Evolutionary conservation across 2,888 invertebrate species (phyloP).

Genomic region (Choristoneura rosaceana): DNA sequence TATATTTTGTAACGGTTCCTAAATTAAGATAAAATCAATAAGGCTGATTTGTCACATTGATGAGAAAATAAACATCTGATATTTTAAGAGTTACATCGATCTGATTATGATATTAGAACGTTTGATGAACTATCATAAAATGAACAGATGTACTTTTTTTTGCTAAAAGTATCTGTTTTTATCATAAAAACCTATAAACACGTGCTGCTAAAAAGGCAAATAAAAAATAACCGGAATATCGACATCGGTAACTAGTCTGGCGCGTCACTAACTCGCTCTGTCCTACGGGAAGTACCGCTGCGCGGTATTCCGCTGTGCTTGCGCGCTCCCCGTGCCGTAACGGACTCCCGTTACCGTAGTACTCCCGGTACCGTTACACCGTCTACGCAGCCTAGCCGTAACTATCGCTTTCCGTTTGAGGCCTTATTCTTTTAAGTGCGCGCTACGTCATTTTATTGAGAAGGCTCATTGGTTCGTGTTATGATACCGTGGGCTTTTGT

Average conservation of each 20-base stretch:
- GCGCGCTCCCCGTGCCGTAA: constrained; percentile 45
- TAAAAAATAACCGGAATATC: neutral
- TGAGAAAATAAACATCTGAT: too few species aligned
- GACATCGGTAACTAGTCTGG: constrained; percentile 41
- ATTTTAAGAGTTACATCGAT: too few species aligned
- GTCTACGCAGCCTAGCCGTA: constrained; percentile 63
- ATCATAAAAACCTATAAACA: constrained; percentile 3
- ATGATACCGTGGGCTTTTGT: neutral
- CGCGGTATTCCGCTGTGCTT: constrained; percentile 49
- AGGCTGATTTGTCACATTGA: too few species aligned
- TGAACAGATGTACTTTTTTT: too few species aligned
- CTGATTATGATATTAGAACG: too few species aligned
- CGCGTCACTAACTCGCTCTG: constrained; percentile 43
- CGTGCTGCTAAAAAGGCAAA: neutral
- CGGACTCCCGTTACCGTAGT: constrained; percentile 64
- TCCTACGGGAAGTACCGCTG: constrained; percentile 69
- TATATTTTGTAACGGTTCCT: too few species aligned
- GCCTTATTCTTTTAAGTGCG: constrained; percentile 59
- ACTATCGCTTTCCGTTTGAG: constrained; percentile 78
- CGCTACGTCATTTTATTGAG: constrained; percentile 21
- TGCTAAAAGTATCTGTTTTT: too few species aligned
- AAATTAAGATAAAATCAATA: too few species aligned
- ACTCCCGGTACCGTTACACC: constrained; percentile 48
- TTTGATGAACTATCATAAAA: too few species aligned
- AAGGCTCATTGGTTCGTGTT: neutral